A percentile compares a stretch with the other conserved stretches of the same genome.
These are phyloP conservation scores for Dryas iulia DNA, from an alignment of 1,140 invertebrate species.

Conservation along the genomic window DNA sequence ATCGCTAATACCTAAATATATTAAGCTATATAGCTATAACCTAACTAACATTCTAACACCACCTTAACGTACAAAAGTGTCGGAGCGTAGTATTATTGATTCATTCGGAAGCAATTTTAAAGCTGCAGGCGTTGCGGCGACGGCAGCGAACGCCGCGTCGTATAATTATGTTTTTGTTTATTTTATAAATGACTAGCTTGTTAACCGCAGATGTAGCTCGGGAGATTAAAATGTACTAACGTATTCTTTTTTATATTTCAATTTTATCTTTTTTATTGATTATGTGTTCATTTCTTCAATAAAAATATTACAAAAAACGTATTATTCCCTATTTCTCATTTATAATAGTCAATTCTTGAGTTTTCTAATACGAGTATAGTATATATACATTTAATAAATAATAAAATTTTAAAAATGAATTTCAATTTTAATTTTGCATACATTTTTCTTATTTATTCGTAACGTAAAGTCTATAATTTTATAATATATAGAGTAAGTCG, in stretches of 20 bases:
- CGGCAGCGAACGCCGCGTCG: neutral
- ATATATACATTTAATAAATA: no score
- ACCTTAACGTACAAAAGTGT: conserved; percentile 3
- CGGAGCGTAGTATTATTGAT: conserved; percentile 14
- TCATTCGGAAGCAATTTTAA: conserved; percentile 13
- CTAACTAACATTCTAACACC: neutral
- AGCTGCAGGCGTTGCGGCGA: conserved; percentile 11
- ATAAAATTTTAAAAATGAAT: no score
- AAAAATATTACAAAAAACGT: no score
- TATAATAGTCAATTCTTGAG: no score
- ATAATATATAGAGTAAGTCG: no score
- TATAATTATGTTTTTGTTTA: conserved; percentile 10
- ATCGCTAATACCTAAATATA: no score
- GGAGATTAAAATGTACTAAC: neutral
- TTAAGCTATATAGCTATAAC: no score
- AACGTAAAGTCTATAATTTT: no score
- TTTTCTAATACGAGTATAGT: no score
- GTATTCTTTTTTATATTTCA: neutral
- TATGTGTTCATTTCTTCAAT: neutral
- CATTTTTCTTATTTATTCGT: no score
- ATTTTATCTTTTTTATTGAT: neutral
- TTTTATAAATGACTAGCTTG: conserved; percentile 13
- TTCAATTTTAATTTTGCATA: no score
- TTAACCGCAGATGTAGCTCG: neutral
- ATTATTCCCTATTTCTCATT: no score